A percentile compares a stretch with the other conserved stretches of the same genome.
Conservation (phyloP, 2,888 invertebrate species). For the Neelides folsomi region DNA sequence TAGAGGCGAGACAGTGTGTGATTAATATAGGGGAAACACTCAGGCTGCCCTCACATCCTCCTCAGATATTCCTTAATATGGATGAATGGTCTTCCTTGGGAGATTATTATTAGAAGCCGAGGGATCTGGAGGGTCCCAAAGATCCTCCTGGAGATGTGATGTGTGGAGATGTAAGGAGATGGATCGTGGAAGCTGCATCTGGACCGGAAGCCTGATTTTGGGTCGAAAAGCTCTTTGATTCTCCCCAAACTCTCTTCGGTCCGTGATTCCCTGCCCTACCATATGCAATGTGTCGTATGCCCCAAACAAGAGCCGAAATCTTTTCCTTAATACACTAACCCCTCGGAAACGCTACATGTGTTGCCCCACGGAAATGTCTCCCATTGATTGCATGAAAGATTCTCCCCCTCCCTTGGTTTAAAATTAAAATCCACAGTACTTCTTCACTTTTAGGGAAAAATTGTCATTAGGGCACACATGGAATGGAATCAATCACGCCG, state of each 20-base stretch:
- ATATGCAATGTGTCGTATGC: not conserved
- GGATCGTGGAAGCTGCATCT: conserved; percentile 18
- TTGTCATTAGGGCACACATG: conserved; percentile 33
- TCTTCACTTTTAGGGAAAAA: conserved; percentile 21
- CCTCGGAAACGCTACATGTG: conserved; percentile 4
- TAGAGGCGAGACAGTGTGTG: too few species aligned
- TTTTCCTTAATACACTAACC: conserved; percentile 7
- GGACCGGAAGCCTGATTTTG: conserved; percentile 33
- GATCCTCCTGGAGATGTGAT: not conserved
- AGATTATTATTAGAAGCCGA: too few species aligned
- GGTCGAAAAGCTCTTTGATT: conserved; percentile 29
- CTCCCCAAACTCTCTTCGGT: conserved; percentile 16
- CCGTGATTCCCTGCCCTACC: conserved; percentile 1
- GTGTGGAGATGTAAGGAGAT: not conserved
- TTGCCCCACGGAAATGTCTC: too few species aligned
- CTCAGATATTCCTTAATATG: too few species aligned
- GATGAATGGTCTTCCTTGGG: too few species aligned
- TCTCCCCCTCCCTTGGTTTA: conserved; percentile 14
- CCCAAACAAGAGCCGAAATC: not conserved
- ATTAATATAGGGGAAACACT: too few species aligned
- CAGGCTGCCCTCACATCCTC: too few species aligned
- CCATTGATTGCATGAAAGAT: not conserved
- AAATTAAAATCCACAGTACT: conserved; percentile 11
- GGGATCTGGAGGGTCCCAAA: conserved; percentile 2
- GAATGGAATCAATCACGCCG: conserved; percentile 33